Conservation (phyloP, 2,888 invertebrate genomes). For the Acronicta alni region DNA sequence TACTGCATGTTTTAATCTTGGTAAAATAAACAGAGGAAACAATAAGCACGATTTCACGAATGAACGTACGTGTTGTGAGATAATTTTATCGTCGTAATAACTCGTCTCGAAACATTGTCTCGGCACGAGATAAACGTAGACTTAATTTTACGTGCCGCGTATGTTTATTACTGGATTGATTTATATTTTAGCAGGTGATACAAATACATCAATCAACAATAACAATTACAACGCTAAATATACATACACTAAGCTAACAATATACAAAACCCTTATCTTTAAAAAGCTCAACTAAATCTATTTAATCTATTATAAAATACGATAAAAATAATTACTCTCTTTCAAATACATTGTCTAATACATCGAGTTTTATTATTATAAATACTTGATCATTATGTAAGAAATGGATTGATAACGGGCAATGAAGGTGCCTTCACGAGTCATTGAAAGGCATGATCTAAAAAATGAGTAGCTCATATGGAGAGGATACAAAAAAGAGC, state of each 20-base stretch:
- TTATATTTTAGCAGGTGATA: conserved; percentile 22
- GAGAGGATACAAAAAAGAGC: too few species aligned
- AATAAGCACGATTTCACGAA: too few species aligned
- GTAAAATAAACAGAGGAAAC: too few species aligned
- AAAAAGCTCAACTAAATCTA: conserved; percentile 56
- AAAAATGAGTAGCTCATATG: too few species aligned
- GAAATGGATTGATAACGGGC: conserved; percentile 17
- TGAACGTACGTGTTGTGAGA: too few species aligned
- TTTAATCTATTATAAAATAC: conserved; percentile 47
- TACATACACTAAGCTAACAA: conserved; percentile 41
- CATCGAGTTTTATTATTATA: conserved; percentile 17
- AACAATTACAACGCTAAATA: conserved; percentile 49
- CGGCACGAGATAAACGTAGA: too few species aligned
- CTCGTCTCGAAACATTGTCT: too few species aligned
- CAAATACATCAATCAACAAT: conserved; percentile 24
- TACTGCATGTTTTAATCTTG: too few species aligned
- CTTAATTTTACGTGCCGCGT: too few species aligned
- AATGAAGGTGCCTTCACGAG: too few species aligned
- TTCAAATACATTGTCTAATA: conserved; percentile 31
- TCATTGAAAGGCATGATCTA: too few species aligned
- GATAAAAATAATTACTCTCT: conserved; percentile 55
- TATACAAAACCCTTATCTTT: conserved; percentile 44
- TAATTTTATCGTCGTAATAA: too few species aligned
- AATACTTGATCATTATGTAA: conserved; percentile 8
- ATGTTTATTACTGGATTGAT: background rate